Conservation (phyloP, 2,797 vertebrate species). For the Enteromius viviparus region DNA sequence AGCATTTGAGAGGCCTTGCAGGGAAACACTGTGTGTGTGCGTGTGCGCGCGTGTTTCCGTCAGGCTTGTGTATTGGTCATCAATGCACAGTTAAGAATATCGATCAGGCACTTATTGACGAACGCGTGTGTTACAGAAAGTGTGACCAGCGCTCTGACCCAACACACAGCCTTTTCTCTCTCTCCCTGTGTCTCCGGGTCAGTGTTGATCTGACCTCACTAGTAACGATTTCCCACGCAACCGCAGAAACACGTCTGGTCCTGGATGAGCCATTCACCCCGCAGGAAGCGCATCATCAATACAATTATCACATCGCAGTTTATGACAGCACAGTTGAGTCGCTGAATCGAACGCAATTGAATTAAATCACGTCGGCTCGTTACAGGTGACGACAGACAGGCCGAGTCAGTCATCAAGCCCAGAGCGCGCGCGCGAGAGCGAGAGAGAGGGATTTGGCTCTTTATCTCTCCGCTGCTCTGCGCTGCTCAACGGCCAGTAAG, state of each 20-base stretch:
- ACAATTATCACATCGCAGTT: slow-evolving; percentile 40
- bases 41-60: background rate
- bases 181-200: background rate
- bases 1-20: background rate
- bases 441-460: slow-evolving; percentile 52
- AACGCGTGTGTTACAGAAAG: slow-evolving; percentile 61
- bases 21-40: background rate
- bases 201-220: slow-evolving; percentile 23
- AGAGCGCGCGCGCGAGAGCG: background rate
- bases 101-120: slow-evolving; percentile 40
- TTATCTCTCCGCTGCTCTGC: slow-evolving; percentile 60
- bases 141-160: slow-evolving; percentile 69
- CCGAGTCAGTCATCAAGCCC: slow-evolving; percentile 45
- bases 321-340: slow-evolving; percentile 34
- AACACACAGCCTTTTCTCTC: slow-evolving; percentile 45
- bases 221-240: slow-evolving; percentile 29
- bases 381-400: slow-evolving; percentile 49
- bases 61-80: slow-evolving; percentile 29
- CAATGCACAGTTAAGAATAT: slow-evolving; percentile 40
- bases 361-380: slow-evolving; percentile 43
- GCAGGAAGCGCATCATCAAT: slow-evolving; percentile 57
- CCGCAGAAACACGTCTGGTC: slow-evolving; percentile 56
- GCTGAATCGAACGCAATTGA: slow-evolving; percentile 36
- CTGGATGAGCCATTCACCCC: slow-evolving; percentile 75
- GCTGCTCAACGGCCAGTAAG: slow-evolving; percentile 58